Percentiles rank a stretch among this genome's conserved stretches.
phyloP scores from a whole-genome alignment of 1,140 invertebrate species.

The Leucophenga varia region DNA sequence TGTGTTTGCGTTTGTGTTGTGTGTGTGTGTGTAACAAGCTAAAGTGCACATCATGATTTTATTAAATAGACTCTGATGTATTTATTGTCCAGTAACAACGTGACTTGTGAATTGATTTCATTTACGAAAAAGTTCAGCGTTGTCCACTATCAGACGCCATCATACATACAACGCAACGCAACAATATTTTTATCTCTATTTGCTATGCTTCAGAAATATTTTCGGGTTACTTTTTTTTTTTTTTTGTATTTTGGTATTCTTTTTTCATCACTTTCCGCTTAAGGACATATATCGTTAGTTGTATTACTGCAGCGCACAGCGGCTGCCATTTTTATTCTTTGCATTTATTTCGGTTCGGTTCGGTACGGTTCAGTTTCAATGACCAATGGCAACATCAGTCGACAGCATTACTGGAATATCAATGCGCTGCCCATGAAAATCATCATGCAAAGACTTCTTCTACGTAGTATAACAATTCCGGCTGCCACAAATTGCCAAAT shows the following conservation, averaged over 20 bases:
- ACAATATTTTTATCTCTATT: slow-evolving; percentile 35
- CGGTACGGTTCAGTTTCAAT: slow-evolving; percentile 40
- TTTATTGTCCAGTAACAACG: slow-evolving; percentile 56
- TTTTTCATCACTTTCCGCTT: slow-evolving; percentile 29
- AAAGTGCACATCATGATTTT: slow-evolving; percentile 56
- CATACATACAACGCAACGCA: slow-evolving; percentile 3
- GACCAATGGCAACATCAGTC: slow-evolving; percentile 43
- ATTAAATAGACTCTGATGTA: slow-evolving; percentile 57
- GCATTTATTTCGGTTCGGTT: too few relatives aligned
- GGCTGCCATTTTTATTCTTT: too few relatives aligned
- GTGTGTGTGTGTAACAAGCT: slow-evolving; percentile 21
- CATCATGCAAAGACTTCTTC: slow-evolving; percentile 13
- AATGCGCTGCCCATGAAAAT: slow-evolving; percentile 22
- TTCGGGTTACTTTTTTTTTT: background rate
- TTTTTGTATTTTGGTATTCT: slow-evolving; percentile 3
- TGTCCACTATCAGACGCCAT: background rate
- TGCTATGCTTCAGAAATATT: slow-evolving; percentile 3
- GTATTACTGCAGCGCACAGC: slow-evolving; percentile 12
- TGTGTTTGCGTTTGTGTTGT: slow-evolving; percentile 2
- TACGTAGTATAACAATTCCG: slow-evolving; percentile 21
- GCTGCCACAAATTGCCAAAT: slow-evolving; percentile 43
- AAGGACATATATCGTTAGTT: slow-evolving; percentile 48
- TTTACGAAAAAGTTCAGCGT: slow-evolving; percentile 47
- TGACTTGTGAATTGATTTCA: slow-evolving; percentile 57
- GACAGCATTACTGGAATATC: slow-evolving; percentile 43